Evolutionary conservation across 1,140 invertebrate species (phyloP), one percentile per base, ranked within the genome.

Genomic region (Bicyclus anynana): DNA sequence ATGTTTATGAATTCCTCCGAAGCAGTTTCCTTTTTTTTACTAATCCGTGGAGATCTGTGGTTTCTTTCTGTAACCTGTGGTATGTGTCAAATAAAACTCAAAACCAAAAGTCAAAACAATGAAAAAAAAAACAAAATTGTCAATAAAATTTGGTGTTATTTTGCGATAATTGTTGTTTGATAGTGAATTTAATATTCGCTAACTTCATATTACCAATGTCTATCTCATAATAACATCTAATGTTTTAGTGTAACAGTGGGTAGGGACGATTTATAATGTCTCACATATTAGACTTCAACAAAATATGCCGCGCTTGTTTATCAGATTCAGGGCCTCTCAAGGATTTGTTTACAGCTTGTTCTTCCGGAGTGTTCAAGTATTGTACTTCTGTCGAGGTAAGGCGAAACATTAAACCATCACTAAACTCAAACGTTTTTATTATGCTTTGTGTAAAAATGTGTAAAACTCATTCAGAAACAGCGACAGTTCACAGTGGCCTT

Each of bases 301-400:
- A 81, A 65, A 77, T 89, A 60, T 90, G 89, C 50, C 72, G 89
- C 21, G 83, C 85, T 42, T 90, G 89, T 77, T 69, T 90, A 52
- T 73, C 79, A 18, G 77, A 80, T 29, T 49, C 67, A 9, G 84
- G 77, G 5, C 84, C 80, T 10, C 59, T 88, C 33, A 84, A 77
- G 38, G 77, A 89, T 54, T 77, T 90, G 62, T 89, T 89, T 74
- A 66, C 66, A 23, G 75, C 78, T 51, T 88, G 84, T 64, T 77
- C 85, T 21, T 66, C 80, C 46, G 85, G 87, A 60, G 72, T 88
- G 14, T 90, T 84, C 55, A 83, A 84, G 40, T 90, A 83, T 59
- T 90, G 89, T 50, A 90, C 89, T 42, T 88, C 89, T 29, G 77
- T 90, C 23, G 82, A 89, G 70, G 89, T 89, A 74, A 72, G 58